Conservation (phyloP, 2,113 vertebrate species). For the Rafetus swinhoei region DNA sequence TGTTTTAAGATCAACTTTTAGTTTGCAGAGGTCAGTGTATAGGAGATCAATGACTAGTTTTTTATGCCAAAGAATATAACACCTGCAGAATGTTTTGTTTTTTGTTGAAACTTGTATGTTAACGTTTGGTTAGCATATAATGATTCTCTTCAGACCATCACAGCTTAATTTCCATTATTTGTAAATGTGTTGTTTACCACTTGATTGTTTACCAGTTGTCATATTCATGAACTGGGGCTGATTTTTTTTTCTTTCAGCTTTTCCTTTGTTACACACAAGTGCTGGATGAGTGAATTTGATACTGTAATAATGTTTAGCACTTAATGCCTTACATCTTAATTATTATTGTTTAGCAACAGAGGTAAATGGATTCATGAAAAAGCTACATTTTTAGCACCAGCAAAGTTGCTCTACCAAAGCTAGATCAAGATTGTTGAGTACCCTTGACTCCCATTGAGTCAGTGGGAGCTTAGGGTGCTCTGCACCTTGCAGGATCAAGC, state of each 20-base stretch:
- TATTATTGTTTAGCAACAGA: background rate
- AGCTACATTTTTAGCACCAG: background rate
- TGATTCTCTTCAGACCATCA: conserved; percentile 10
- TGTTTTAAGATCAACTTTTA: conserved; percentile 7
- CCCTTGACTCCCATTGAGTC: background rate
- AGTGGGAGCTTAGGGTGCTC: background rate
- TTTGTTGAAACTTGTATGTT: background rate
- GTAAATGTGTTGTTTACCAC: background rate
- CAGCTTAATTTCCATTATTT: conserved; percentile 7
- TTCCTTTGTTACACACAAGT: background rate
- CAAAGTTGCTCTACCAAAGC: rapidly evolving
- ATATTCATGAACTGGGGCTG: background rate
- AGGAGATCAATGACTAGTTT: background rate
- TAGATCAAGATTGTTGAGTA: too few relatives aligned
- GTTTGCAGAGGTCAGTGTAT: background rate
- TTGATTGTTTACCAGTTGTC: background rate
- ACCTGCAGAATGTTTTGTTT: background rate
- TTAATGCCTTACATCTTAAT: background rate
- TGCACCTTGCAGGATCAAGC: background rate
- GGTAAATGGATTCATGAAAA: background rate
- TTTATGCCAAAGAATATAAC: background rate
- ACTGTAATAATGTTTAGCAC: background rate
- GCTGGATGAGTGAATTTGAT: background rate
- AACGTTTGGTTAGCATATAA: background rate
- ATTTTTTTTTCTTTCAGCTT: background rate